Evolutionary conservation across 1,140 invertebrate genomes (phyloP).

Genomic region (Calliopsis andreniformis): DNA sequence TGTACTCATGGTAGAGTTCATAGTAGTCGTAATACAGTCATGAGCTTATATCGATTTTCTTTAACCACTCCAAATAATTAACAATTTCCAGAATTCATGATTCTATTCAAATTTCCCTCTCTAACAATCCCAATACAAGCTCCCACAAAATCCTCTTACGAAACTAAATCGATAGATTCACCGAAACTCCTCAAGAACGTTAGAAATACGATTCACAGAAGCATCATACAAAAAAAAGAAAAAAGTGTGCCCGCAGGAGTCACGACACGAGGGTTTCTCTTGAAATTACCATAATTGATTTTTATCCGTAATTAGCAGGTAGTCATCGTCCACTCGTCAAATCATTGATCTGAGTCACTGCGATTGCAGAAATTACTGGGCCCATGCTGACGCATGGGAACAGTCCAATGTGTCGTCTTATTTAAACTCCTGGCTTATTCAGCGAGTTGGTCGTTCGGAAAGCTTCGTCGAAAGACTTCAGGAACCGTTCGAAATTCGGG

Average conservation of each 20-base stretch:
- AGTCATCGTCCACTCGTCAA: slow-evolving; percentile 49
- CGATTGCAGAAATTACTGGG: slow-evolving; percentile 35
- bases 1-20: no score
- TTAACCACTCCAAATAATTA: no score
- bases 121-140: no score
- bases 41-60: no score
- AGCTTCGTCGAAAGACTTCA: background rate
- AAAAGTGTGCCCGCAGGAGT: background rate
- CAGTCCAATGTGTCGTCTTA: slow-evolving; percentile 9
- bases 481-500: slow-evolving; percentile 13
- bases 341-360: slow-evolving; percentile 59
- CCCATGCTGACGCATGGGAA: slow-evolving; percentile 9
- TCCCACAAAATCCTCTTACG: no score
- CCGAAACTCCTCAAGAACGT: no score
- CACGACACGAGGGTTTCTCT: slow-evolving; percentile 1
- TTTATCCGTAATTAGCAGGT: slow-evolving; percentile 51
- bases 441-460: slow-evolving; percentile 1
- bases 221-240: background rate
- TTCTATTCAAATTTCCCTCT: no score
- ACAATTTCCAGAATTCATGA: no score
- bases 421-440: background rate
- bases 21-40: no score
- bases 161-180: no score
- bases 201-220: slow-evolving; percentile 10
- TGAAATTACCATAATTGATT: slow-evolving; percentile 39